Evolutionary conservation across 2,113 vertebrate species (phyloP).

Genomic region (Carettochelys insculpta): DNA sequence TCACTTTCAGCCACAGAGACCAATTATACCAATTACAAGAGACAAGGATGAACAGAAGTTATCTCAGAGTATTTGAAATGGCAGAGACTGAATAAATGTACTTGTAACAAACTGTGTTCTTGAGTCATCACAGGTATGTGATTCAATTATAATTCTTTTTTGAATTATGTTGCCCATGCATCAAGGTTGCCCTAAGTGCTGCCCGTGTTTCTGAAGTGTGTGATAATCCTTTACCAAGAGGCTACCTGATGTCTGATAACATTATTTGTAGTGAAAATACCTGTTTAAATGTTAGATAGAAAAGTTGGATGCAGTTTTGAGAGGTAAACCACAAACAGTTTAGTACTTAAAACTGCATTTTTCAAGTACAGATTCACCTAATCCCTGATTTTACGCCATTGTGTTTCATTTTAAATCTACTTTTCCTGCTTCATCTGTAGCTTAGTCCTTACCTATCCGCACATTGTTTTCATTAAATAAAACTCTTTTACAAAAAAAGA

Average conservation of each 20-base stretch:
- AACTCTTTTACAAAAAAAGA: conserved; percentile 26
- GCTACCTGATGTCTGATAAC: conserved; percentile 54
- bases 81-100: conserved; percentile 50
- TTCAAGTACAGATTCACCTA: conserved; percentile 52
- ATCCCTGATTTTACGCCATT: conserved; percentile 29
- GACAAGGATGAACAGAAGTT: conserved; percentile 39
- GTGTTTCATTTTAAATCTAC: conserved; percentile 65
- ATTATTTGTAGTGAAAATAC: conserved; percentile 64
- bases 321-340: conserved; percentile 43
- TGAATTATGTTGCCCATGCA: conserved; percentile 48
- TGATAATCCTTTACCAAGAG: conserved; percentile 48
- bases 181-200: conserved; percentile 27
- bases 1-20: conserved; percentile 16
- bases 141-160: conserved; percentile 41
- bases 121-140: conserved; percentile 51
- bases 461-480: conserved; percentile 60
- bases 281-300: conserved; percentile 38
- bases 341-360: conserved; percentile 58
- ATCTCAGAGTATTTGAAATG: conserved; percentile 55
- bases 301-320: conserved; percentile 37
- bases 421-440: conserved; percentile 39
- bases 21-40: conserved; percentile 33
- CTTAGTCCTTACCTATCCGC: conserved; percentile 62
- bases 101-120: conserved; percentile 20
- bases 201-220: conserved; percentile 3